A percentile compares a stretch with the other conserved stretches of the same genome.
phyloP scores from a whole-genome alignment of 2,113 vertebrate species.

The Acrocephalus kingi region DNA sequence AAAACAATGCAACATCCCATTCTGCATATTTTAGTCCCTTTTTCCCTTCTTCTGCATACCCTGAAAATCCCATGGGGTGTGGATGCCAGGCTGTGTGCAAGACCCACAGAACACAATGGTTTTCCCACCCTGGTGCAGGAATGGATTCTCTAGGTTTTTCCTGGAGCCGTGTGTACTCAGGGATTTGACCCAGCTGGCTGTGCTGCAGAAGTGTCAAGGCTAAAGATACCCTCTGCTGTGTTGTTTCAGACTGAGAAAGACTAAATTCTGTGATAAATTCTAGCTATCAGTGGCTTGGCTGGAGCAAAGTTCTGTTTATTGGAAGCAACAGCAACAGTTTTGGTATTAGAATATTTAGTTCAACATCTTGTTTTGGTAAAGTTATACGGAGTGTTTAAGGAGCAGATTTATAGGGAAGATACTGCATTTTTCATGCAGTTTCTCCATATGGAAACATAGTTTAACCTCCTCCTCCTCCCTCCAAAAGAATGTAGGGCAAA shows the following conservation, averaged over 20 bases:
- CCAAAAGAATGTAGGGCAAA: neutral
- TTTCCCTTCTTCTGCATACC: neutral
- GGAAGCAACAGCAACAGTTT: neutral
- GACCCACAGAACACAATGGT: neutral
- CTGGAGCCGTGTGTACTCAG: neutral
- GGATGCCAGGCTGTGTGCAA: neutral
- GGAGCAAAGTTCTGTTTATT: neutral
- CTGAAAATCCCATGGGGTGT: neutral
- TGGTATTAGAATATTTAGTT: neutral
- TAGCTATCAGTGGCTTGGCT: neutral
- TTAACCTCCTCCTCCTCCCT: neutral
- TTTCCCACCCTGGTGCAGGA: neutral
- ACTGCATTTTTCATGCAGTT: neutral
- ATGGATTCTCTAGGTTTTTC: neutral
- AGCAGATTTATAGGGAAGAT: neutral
- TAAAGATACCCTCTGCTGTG: neutral
- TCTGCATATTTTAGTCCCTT: neutral
- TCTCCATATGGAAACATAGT: neutral
- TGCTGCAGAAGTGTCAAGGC: neutral
- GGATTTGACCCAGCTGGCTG: neutral
- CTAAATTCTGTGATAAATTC: neutral
- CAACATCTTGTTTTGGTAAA: neutral
- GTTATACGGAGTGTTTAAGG: neutral
- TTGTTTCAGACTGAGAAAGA: neutral
- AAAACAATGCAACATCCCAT: neutral